Conservation (phyloP, 2,888 invertebrate genomes). For the Drosophila conformis region DNA sequence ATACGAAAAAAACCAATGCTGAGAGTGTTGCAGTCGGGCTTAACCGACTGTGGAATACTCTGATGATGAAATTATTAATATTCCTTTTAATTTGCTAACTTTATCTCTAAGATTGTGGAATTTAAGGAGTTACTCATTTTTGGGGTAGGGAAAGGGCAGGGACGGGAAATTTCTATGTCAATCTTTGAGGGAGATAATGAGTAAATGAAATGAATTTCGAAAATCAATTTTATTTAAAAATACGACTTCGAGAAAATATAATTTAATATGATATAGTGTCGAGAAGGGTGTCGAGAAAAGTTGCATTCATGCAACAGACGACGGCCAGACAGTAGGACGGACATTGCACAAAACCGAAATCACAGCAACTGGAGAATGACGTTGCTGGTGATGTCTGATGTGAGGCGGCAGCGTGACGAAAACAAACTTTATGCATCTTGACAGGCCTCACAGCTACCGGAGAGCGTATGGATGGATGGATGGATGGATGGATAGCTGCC, state of each 20-base stretch:
- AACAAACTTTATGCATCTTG: conserved; percentile 70
- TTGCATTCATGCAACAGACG: not conserved
- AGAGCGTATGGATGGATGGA: conserved; percentile 30
- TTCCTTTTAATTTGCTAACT: not conserved
- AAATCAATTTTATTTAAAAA: not conserved
- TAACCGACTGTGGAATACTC: not conserved
- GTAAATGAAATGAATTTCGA: not conserved
- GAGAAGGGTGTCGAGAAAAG: not conserved
- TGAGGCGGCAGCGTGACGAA: conserved; percentile 65
- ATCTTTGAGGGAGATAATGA: not conserved
- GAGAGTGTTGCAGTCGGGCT: not conserved
- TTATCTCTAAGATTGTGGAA: not conserved
- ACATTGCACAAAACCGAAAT: not conserved
- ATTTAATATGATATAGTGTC: not conserved
- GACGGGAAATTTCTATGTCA: not conserved
- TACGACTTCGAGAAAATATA: not conserved
- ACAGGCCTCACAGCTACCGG: conserved; percentile 56
- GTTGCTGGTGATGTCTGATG: conserved; percentile 47
- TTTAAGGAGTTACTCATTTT: not conserved
- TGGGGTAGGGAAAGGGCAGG: not conserved
- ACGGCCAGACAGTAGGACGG: not conserved
- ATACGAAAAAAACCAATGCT: not conserved
- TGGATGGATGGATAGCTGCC: conserved; percentile 27
- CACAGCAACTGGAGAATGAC: conserved; percentile 7
- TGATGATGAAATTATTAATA: not conserved